These are phyloP conservation scores for Sylvietta virens DNA, from an alignment of 2,113 vertebrate genomes.

Conservation along the genomic window DNA sequence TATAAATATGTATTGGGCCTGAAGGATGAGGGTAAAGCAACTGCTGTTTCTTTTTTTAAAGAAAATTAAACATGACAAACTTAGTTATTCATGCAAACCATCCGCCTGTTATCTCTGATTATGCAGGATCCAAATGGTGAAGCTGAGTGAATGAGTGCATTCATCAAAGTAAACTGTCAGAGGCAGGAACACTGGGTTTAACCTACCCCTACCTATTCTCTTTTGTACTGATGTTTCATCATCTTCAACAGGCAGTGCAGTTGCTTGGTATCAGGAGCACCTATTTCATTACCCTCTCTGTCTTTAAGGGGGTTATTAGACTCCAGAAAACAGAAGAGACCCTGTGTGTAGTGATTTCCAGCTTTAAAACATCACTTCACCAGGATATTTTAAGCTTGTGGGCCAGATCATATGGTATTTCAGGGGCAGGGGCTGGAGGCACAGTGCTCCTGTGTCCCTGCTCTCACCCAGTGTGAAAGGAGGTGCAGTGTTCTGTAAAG, in stretches of 20 bases:
- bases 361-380: slow-evolving; percentile 56
- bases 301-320: slow-evolving; percentile 70
- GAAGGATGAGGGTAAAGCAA: slow-evolving; percentile 62
- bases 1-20: slow-evolving; percentile 71
- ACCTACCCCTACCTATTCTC: slow-evolving; percentile 46
- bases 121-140: slow-evolving; percentile 69
- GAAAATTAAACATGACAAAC: slow-evolving; percentile 76
- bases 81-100: slow-evolving; percentile 77
- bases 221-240: slow-evolving; percentile 38
- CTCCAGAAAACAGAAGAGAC: slow-evolving; percentile 50
- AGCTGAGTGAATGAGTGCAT: slow-evolving; percentile 62
- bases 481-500: slow-evolving; percentile 32
- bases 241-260: background rate
- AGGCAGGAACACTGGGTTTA: slow-evolving; percentile 16
- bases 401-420: slow-evolving; percentile 57
- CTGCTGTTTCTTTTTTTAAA: slow-evolving; percentile 66
- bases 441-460: slow-evolving; percentile 47
- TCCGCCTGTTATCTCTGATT: slow-evolving; percentile 71
- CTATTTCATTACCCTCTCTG: slow-evolving; percentile 2
- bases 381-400: slow-evolving; percentile 59
- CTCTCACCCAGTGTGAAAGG: slow-evolving; percentile 12
- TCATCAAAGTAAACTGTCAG: slow-evolving; percentile 68
- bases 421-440: slow-evolving; percentile 65
- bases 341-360: background rate
- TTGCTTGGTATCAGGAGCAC: background rate